A percentile compares a stretch with the other conserved stretches of the same genome.
These are phyloP conservation scores for Acestrorhynchus altus DNA, from an alignment of 2,797 vertebrate genomes.

Conservation along the genomic window DNA sequence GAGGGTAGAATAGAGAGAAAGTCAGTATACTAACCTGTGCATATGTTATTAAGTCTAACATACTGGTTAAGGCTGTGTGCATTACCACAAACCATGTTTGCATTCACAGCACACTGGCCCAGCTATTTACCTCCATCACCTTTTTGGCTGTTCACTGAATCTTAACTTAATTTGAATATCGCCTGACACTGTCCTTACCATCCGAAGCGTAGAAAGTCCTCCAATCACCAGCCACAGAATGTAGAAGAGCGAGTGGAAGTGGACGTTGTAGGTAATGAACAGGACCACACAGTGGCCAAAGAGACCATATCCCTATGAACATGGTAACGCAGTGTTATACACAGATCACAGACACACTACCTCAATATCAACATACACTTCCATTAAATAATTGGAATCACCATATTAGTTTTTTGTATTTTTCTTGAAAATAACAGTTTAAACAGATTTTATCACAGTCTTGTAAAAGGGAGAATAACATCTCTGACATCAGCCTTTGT, in stretches of 20 bases:
- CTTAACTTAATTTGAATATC: conserved; percentile 21
- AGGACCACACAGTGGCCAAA: conserved; percentile 95
- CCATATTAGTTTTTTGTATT: too few species aligned
- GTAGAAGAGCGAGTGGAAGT: conserved; percentile 96
- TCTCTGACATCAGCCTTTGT: too few species aligned
- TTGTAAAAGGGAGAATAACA: too few species aligned
- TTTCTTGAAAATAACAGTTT: too few species aligned
- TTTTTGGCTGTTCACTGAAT: background rate
- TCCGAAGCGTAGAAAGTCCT: conserved; percentile 92
- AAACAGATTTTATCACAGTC: too few species aligned
- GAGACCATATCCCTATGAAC: conserved; percentile 90
- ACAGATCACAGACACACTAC: background rate
- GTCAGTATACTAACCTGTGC: too few species aligned
- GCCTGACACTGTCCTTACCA: conserved; percentile 77
- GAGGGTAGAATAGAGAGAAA: too few species aligned
- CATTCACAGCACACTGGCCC: background rate
- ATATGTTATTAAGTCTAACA: background rate
- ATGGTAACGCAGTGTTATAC: background rate
- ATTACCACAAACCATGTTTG: background rate
- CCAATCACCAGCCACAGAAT: conserved; percentile 91
- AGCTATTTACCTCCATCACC: background rate
- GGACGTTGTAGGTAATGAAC: conserved; percentile 94
- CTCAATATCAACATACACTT: background rate
- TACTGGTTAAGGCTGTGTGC: background rate
- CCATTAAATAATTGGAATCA: too few species aligned